Evolutionary conservation across 2,113 vertebrate species (phyloP).

Genomic region (Percina caprodes): DNA sequence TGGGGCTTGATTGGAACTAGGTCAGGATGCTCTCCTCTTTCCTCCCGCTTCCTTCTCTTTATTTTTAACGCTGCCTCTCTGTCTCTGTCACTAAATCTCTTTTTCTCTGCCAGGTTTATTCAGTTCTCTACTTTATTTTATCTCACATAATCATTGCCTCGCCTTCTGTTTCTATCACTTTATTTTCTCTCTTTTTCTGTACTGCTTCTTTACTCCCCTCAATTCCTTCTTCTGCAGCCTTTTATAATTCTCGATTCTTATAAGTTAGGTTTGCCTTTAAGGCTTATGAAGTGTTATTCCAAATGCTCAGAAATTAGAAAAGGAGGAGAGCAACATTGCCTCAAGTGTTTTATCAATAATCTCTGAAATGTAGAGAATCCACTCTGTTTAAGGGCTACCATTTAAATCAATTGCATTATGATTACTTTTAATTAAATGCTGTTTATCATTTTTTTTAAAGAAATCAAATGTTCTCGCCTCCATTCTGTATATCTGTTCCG

Average conservation of each 20-base stretch:
- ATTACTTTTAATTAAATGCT: conserved; percentile 20
- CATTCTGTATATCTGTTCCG: not conserved
- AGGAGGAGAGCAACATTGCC: not conserved
- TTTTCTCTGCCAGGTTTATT: conserved; percentile 36
- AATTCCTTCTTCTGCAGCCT: conserved; percentile 12
- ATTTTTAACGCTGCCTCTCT: conserved; percentile 10
- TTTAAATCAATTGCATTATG: conserved; percentile 11
- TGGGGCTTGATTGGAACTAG: conserved; percentile 53
- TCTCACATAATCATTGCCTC: conserved; percentile 23
- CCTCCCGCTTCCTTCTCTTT: not conserved
- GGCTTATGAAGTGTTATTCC: conserved; percentile 17
- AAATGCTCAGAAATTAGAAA: conserved; percentile 17
- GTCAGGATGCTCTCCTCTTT: conserved; percentile 52
- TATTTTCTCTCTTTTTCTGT: conserved; percentile 1
- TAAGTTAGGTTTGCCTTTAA: conserved; percentile 1
- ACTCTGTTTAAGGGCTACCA: not conserved
- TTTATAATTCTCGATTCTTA: conserved; percentile 15
- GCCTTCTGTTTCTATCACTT: conserved; percentile 2
- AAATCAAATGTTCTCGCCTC: conserved; percentile 10
- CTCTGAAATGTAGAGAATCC: conserved; percentile 9
- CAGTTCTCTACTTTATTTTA: conserved; percentile 11
- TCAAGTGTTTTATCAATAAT: conserved; percentile 14
- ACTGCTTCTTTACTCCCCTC: not conserved
- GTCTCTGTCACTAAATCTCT: conserved; percentile 26
- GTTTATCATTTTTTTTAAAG: conserved; percentile 28